A percentile compares a stretch with the other conserved stretches of the same genome.
Evolutionary conservation across 2,888 invertebrate species (phyloP).

Genomic region (Brassicogethes aeneus): DNA sequence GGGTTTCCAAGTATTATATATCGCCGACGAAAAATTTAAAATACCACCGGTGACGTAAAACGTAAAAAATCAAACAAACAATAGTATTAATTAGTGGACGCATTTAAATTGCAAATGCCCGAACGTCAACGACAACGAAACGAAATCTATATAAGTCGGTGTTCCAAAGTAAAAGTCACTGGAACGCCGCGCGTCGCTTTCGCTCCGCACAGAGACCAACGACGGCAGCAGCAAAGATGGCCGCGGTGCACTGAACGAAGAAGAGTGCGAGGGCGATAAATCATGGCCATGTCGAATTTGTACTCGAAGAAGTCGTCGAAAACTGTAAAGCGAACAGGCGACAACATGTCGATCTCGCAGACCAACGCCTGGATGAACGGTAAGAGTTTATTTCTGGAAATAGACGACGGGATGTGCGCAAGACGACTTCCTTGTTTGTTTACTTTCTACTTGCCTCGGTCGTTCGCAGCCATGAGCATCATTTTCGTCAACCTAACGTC

Average conservation of each 20-base stretch:
- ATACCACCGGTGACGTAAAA: no score
- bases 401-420: no score
- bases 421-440: neutral
- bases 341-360: constrained; percentile 67
- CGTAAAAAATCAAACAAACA: no score
- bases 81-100: no score
- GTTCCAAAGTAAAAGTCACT: no score
- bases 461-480: neutral
- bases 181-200: constrained; percentile 1
- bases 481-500: neutral
- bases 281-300: constrained; percentile 65
- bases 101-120: no score
- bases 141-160: no score
- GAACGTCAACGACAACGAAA: no score
- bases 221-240: constrained; percentile 12
- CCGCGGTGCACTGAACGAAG: constrained; percentile 13
- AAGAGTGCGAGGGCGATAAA: constrained; percentile 9
- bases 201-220: no score
- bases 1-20: no score
- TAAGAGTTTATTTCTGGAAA: constrained; percentile 40
- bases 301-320: constrained; percentile 67
- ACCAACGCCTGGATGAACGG: constrained; percentile 83
- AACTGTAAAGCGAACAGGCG: constrained; percentile 60
- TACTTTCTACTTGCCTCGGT: neutral
- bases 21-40: no score